Evolutionary conservation across 2,797 vertebrate genomes (phyloP).

Genomic region (Menidia menidia): DNA sequence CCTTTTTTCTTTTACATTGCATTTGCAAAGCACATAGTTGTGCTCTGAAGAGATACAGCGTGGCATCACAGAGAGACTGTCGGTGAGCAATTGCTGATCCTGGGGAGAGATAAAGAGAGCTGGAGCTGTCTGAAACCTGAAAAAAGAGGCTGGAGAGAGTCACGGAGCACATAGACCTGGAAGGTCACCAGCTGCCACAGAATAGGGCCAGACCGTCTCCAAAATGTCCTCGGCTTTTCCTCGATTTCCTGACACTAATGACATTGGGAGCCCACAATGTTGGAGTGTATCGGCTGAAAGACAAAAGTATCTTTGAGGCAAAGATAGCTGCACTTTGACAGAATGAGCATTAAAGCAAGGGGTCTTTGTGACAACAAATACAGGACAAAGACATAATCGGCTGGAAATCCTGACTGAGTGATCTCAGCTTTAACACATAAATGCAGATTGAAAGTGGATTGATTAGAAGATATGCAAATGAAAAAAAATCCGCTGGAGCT

Average conservation of each 20-base stretch:
- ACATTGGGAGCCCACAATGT: slow-evolving; percentile 38
- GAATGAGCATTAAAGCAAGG: slow-evolving; percentile 2
- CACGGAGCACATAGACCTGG: slow-evolving; percentile 74
- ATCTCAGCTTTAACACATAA: slow-evolving; percentile 60
- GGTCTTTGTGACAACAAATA: background rate
- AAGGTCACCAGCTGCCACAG: slow-evolving; percentile 83
- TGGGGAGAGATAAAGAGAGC: slow-evolving; percentile 79
- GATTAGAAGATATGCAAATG: slow-evolving; percentile 80
- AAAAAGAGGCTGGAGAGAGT: slow-evolving; percentile 73
- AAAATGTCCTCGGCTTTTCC: slow-evolving; percentile 63
- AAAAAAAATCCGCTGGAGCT: slow-evolving; percentile 66
- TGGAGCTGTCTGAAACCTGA: slow-evolving; percentile 72
- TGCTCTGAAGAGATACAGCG: slow-evolving; percentile 73
- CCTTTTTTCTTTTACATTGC: slow-evolving; percentile 69
- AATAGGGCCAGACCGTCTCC: slow-evolving; percentile 66
- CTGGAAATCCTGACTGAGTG: slow-evolving; percentile 53
- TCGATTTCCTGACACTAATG: slow-evolving; percentile 61
- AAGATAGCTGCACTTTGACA: slow-evolving; percentile 24
- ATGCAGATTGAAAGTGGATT: slow-evolving; percentile 47
- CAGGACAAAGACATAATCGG: slow-evolving; percentile 22
- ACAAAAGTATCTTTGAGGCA: slow-evolving; percentile 23
- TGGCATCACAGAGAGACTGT: slow-evolving; percentile 83
- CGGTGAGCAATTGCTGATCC: slow-evolving; percentile 85
- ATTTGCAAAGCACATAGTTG: slow-evolving; percentile 74
- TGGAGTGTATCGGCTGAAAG: slow-evolving; percentile 8